Base-by-base conservation (phyloP, 2,797 vertebrate genomes). In the Bovichtus variegatus region DNA sequence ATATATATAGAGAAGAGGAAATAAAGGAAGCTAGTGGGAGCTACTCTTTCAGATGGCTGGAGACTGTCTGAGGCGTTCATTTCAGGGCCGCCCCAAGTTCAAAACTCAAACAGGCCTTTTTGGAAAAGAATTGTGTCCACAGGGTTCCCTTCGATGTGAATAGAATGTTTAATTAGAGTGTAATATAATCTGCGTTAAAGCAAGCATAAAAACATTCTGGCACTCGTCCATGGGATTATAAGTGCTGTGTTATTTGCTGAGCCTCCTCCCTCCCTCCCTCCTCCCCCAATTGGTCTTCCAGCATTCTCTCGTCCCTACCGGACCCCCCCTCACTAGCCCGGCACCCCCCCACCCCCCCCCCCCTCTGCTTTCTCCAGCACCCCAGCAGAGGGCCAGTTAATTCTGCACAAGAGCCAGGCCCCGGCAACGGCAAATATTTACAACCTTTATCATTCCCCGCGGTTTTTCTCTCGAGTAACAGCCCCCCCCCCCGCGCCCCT, bases 151-250 rank as follows among this genome's bases (percentile, higher is more conserved):
- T 47, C 59, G 62, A 83, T 90, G 91, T 93, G 93, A 95, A 95
- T 92, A 93, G 94, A 94, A 94, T 94, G 92, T 95, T 95, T 95
- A 95, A 96, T 96, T 95, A 95, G 94, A 95, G 91, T 94, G 94
- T 95, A 95, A 96, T 95, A 95, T 95, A 95, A 95, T 95, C 95
- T 94, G 93, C 90, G 92, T 94, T 95, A 95, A 95, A 95, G 94
- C 94, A 93, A 94, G 94, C 94, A 95, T 93, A 94, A 95, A 95
- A 95, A 95, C 92, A 93, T 94, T 86, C 93, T 95, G 95, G 95
- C 95, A 90, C 91, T 89, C 74, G 61, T 93, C 94, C 94, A 95
- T 76, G 82, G 92, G 94, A 95, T 95, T 95, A 95, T 93, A 92
- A 92, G 86, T 79, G 69, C 87, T 71, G 84, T 92, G 92, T 93